Base-by-base conservation (phyloP, 2,113 vertebrate genomes). In the Laticauda laticaudata region DNA sequence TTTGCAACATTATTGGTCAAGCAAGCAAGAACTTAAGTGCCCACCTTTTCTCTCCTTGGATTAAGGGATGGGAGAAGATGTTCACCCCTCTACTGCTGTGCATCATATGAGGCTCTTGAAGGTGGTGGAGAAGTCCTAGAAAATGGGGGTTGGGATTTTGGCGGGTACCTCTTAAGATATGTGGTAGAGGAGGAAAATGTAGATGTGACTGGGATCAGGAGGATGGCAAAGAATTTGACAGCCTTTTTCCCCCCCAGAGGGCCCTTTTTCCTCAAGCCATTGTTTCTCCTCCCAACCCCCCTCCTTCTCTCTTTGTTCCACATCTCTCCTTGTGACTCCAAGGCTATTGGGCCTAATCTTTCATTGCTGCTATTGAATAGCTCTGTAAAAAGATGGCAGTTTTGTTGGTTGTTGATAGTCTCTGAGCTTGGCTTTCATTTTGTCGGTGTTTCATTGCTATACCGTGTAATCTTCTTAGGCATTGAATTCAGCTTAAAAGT, bases 1-100 rank as follows among this genome's bases (percentile, higher is more conserved):
- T 81, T 81, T 81, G 75, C 75, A 81, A n/a, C n/a, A 45, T 29
- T 85, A 57, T 34, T 85, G 92, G 92, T 92, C 91, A 89, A 75
- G 59, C 39, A 59, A 92, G 59, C 23, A 43, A 89, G 61, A 45
- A 39, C 48, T 26, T 39, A 45, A 10, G 10, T 43, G 87, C 61
- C 24, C 61, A 88, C 61, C 87, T 92, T 64, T 53, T 53, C n/a
- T 75, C 48, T 89, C 23, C 15, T 45, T 61, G 2, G 20, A 1
- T 61, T 14, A 8, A 15, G 12, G 51, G 26, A 34, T 4, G 51
- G 87, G 26, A 23, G 3, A 26, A 34, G 34, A 7, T 53, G n/a
- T 91, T 9, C 43, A n/a, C 11, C 81, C 34, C 34, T 48, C 18
- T 29, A 2, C 29, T 11, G 15, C 48, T 91, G 81, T 18, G 26